Base-by-base conservation (phyloP, 2,113 vertebrate species). In the Trogon surrucura region DNA sequence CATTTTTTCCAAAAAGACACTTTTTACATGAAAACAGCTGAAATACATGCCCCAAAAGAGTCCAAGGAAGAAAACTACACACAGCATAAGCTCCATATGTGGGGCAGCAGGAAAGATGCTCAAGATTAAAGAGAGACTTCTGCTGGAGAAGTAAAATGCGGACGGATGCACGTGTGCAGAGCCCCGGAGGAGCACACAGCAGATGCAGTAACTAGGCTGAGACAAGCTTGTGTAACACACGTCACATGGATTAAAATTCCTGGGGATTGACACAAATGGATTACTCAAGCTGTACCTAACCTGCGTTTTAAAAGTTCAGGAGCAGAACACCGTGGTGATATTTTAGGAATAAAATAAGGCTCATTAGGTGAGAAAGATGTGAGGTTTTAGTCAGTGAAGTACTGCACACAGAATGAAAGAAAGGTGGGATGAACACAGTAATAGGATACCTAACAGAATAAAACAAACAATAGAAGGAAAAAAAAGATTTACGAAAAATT, bases 61-160 rank as follows among this genome's bases (percentile, higher is more conserved):
- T 32, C 29, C 54, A 85, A 50, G n/a, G 13, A 72, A 75, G 44
- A 80, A 79, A n/a, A 61, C 9, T 6, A 56, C 11, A 38, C 6
- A 36, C n/a, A 6, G 20, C 45, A 57, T 3, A 51, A 18, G 23
- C 12, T 64, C 57, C 19, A 5, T 8, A 23, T 0, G 0, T 9
- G 5, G 10, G 27, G 32, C 26, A 75, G 87, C 17, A 48, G 16
- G 23, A 56, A 80, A 90, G 29, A 18, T n/a, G 23, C 20, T 74
- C 47, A 51, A 10, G 38, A 50, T 21, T 51, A 67, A 84, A 82
- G 13, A 4, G 38, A 11, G 16, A 45, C 14, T 58, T 50, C 1
- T 34, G 72, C 29, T 75, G 1, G 3, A 71, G 60, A 70, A 73
- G 13, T 34, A 48, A 80, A 60, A 69, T 10, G 16, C 30, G 72